Evolutionary conservation across 2,113 vertebrate genomes (phyloP), one percentile per base, ranked within the genome.

Genomic region (Myxocyprinus asiaticus): DNA sequence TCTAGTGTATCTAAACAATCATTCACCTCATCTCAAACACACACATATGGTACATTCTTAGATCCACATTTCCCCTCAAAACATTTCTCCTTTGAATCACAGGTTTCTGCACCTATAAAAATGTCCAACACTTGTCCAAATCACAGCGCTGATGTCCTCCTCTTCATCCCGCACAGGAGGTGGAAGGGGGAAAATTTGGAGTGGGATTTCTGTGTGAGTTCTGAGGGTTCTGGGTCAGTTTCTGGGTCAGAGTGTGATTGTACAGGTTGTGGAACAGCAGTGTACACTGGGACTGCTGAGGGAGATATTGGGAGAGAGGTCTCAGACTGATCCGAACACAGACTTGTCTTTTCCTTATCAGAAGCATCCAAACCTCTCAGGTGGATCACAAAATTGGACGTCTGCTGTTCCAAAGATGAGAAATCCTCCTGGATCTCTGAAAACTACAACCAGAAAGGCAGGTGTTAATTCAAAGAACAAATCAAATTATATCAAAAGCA

Each of bases 331-430:
- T 33, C 3, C 3, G 9, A 61, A 44, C 42, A 22, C 7, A 61
- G 67, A 6, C 0, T 6, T 4, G 0, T n/a, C 53, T 53, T 62
- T 6, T 80, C 61, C 53, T 33, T 33, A 33, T 77, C 74, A 14
- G 22, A 33, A 33, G 22, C 22, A 33, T 33, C 63, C 1, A 93
- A 88, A 0, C 92, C 93, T 66, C 88, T 79, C 75, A 94, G 85
- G 84, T 94, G 93, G 42, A 88, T 85, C 79, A 87, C 89, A 79
- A 94, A 93, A 15, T 89, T 92, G 0, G 83, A 71, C 33, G 79
- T 90, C 85, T 93, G 91, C 55, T 92, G 91, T 10, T 90, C 88
- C 88, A 93, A 33, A 14, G 87, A 88, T 44, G 81, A 55, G 67
- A 91, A 92, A 76, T 76, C 85, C 81, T 90, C 87, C 71, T 87